A percentile compares a stretch with the other conserved stretches of the same genome.
phyloP scores from a whole-genome alignment of 1,140 invertebrate genomes.

The Steinernema khuongi region DNA sequence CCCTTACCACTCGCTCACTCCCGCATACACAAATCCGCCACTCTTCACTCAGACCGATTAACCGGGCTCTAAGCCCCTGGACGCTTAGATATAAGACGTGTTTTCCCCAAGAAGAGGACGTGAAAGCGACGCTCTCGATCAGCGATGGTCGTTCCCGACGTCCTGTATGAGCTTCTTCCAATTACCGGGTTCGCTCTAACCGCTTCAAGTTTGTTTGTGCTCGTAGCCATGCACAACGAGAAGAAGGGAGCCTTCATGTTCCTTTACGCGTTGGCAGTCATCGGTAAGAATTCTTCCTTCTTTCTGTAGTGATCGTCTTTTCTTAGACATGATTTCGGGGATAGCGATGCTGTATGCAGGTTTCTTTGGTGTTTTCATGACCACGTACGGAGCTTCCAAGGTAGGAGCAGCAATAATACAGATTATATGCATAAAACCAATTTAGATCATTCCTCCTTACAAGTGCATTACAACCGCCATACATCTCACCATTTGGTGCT shows the following conservation, averaged over 20 bases:
- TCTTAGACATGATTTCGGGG: not conserved
- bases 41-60: conserved; percentile 2
- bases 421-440: not conserved
- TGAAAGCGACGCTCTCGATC: no score
- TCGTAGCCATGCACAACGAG: not conserved
- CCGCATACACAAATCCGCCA: not conserved
- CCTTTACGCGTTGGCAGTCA: not conserved
- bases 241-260: not conserved
- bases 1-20: not conserved
- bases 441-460: not conserved
- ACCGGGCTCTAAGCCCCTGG: not conserved
- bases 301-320: not conserved
- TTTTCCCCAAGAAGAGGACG: not conserved
- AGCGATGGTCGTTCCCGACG: not conserved
- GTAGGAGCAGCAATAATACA: not conserved
- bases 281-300: not conserved
- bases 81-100: not conserved
- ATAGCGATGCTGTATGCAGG: not conserved
- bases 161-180: not conserved
- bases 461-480: not conserved
- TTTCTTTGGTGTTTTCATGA: not conserved
- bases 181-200: not conserved
- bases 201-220: not conserved
- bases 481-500: not conserved
- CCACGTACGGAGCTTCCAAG: not conserved